Evolutionary conservation across 2,797 vertebrate species (phyloP), one percentile per base, ranked within the genome.

Genomic region (Sebastes diaconus): DNA sequence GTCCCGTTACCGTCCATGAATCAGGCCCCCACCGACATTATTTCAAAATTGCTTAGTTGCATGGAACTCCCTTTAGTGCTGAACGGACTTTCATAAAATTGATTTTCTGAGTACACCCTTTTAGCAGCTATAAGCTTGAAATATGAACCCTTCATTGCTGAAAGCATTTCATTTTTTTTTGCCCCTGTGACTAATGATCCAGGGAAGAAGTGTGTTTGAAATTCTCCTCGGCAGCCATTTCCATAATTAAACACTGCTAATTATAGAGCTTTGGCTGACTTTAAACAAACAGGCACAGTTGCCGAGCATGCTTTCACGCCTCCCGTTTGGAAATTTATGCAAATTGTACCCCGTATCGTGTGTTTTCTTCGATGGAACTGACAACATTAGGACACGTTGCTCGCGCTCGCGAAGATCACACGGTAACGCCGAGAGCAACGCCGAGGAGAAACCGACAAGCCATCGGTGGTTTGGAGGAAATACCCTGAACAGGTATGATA

Each of bases 31-130:
- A 94, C 87, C 93, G 95, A 97, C 96, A 94, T 96, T 96, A 97
- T 97, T 97, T 97, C 96, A 97, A 97, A 99, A 98, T 98, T 97
- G 97, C 97, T 97, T 97, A 96, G 97, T 96, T 98, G 97, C 97
- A 97, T 95, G 95, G 95, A 96, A 96, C 96, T 98, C 97, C 97
- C 97, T 97, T 97, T 97, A 97, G 97, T 97, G 96, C 97, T 97
- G 93, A 96, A 96, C 97, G 96, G 97, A 99, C 97, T 98, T 99
- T 97, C 97, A 98, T 98, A 97, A 98, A 98, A 99, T 99, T 98
- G 97, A 99, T 98, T 99, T 98, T 98, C 96, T 97, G 96, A 98
- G 96, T 96, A 97, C 96, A 97, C 95, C 97, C 97, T 98, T 98
- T 98, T 98, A 98, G 97, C 97, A 97, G 97, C 96, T 97, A 97